Evolutionary conservation across 2,113 vertebrate species (phyloP).

Genomic region (Campylorhamphus procurvoides): DNA sequence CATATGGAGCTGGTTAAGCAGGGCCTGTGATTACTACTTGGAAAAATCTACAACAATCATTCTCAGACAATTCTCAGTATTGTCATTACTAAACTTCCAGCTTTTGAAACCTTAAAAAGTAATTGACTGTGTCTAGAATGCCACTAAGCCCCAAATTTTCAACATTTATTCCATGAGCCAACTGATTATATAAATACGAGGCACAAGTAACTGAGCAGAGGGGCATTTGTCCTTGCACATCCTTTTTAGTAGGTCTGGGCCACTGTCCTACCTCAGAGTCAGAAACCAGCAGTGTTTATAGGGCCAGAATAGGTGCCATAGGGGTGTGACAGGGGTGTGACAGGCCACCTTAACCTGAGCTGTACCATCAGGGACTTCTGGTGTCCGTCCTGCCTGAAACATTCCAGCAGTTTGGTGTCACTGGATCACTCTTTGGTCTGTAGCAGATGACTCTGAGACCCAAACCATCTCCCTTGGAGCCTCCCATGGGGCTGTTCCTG

Average conservation of each 20-base stretch:
- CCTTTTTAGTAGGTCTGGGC: background rate
- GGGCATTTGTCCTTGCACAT: background rate
- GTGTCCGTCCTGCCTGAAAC: background rate
- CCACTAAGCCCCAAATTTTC: background rate
- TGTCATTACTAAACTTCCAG: background rate
- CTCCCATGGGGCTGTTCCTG: background rate
- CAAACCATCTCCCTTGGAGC: background rate
- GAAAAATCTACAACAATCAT: conserved; percentile 12
- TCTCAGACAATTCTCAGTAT: conserved; percentile 5
- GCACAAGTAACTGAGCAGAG: background rate
- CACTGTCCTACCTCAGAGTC: background rate
- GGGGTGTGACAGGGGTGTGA: no score
- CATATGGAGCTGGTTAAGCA: conserved; percentile 63
- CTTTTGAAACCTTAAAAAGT: background rate
- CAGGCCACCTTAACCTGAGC: background rate
- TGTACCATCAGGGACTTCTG: background rate
- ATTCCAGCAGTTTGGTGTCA: background rate
- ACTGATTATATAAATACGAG: background rate
- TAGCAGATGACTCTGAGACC: background rate
- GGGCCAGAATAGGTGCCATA: background rate
- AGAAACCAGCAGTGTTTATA: background rate
- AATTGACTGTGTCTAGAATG: background rate
- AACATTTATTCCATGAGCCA: background rate
- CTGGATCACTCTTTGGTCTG: background rate
- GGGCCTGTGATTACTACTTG: background rate